Evolutionary conservation across 2,888 invertebrate genomes (phyloP).

Genomic region (Chloroclystis v-ata): DNA sequence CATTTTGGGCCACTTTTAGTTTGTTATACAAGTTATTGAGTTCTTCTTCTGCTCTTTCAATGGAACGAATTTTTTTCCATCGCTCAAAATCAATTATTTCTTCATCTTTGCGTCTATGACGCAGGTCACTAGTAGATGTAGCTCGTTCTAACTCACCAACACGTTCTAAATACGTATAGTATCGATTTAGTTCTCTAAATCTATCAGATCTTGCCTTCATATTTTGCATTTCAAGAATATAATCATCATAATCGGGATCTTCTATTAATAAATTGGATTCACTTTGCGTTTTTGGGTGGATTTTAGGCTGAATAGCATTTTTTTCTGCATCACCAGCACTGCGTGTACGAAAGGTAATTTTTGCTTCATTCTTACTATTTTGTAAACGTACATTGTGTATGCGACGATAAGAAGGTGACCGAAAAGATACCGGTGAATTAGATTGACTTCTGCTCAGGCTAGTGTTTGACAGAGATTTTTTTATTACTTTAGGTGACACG

Average conservation of each 20-base stretch:
- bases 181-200: conserved; percentile 90
- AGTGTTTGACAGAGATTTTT: conserved; percentile 31
- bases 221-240: conserved; percentile 81
- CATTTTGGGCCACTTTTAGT: conserved; percentile 86
- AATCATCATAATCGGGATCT: conserved; percentile 82
- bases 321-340: conserved; percentile 82
- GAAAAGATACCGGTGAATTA: conserved; percentile 77
- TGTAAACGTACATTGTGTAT: conserved; percentile 76
- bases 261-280: conserved; percentile 57
- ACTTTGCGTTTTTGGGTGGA: conserved; percentile 51
- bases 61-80: conserved; percentile 88
- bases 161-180: conserved; percentile 90
- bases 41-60: conserved; percentile 90
- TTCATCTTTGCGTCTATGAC: conserved; percentile 85
- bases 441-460: conserved; percentile 63
- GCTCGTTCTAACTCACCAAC: conserved; percentile 89
- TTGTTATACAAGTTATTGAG: conserved; percentile 86
- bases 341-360: conserved; percentile 77
- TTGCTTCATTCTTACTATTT: conserved; percentile 52
- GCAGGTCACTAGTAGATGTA: conserved; percentile 83
- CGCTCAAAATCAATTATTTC: conserved; percentile 92
- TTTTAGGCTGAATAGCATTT: conserved; percentile 33
- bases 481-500: conserved; percentile 57
- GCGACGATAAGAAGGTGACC: conserved; percentile 82
- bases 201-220: conserved; percentile 84